Evolutionary conservation across 2,113 vertebrate genomes (phyloP).

Genomic region (Uria aalge): DNA sequence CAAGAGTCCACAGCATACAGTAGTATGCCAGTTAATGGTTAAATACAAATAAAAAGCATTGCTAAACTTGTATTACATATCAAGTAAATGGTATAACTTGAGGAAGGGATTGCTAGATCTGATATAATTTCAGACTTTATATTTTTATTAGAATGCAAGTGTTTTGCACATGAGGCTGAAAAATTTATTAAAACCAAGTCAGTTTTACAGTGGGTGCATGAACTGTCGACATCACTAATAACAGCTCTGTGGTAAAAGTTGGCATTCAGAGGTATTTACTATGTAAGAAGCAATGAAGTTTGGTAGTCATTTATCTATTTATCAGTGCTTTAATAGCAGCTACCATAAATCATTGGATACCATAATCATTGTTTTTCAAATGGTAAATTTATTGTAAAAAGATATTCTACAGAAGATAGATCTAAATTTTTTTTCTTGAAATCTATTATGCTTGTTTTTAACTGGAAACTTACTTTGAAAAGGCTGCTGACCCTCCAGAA

Average conservation of each 20-base stretch:
- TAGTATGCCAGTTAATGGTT: conserved; percentile 74
- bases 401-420: conserved; percentile 76
- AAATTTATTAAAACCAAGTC: conserved; percentile 50
- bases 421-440: conserved; percentile 73
- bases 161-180: conserved; percentile 80
- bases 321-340: conserved; percentile 77
- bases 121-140: conserved; percentile 76
- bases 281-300: conserved; percentile 79
- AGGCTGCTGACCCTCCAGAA: conserved; percentile 75
- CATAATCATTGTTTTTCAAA: conserved; percentile 75
- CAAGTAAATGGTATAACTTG: conserved; percentile 71
- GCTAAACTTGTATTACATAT: conserved; percentile 75
- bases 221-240: conserved; percentile 71
- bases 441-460: conserved; percentile 79
- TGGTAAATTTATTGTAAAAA: conserved; percentile 77
- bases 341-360: conserved; percentile 72
- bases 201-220: conserved; percentile 65
- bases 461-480: conserved; percentile 78
- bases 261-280: conserved; percentile 84
- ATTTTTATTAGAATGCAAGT: conserved; percentile 82
- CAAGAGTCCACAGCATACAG: conserved; percentile 69
- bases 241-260: conserved; percentile 76
- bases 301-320: conserved; percentile 73
- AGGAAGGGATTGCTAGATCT: conserved; percentile 67
- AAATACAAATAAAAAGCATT: conserved; percentile 72